Evolutionary conservation across 2,113 vertebrate species (phyloP), one percentile per base, ranked within the genome.

Genomic region (Archilochus colubris): DNA sequence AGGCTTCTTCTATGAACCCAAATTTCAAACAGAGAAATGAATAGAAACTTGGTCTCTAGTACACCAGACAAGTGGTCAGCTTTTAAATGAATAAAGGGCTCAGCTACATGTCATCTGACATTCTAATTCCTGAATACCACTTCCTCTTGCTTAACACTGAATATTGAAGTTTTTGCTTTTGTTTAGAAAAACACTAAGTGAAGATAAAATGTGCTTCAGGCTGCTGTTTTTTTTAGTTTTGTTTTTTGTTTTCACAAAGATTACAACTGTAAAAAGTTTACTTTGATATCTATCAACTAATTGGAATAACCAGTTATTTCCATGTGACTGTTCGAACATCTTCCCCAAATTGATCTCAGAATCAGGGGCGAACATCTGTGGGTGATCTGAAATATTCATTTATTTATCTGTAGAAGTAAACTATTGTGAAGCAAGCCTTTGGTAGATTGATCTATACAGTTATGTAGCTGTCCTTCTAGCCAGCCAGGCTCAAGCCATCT

Each of bases 1-100:
- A 63, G 43, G 8, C 30, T 90, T 94, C 73, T 62, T 88, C 43
- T 78, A 22, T 78, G 48, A 93, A 78, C 16, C 27, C n/a, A 50
- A 33, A 66, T 51, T 33, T 68, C 61, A 68, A 38, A 51, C 14
- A 61, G 23, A 61, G 77, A 59, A 96, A n/a, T 13, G 14, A 67
- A 33, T 12, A 70, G 38, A 77, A 62, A 17, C 40, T 74, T 28
- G 22, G 17, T 62, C 30, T 84, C 19, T 57, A 17, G 36, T 28
- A 44, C 4, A 31, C 54, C 46, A n/a, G 64, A 63, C 25, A 67
- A 90, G 33, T 61, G 48, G 33, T 81, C 31, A 31, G 55, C 28
- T 83, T 89, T 77, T 74, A 69, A 72, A 59, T n/a, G 0, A 54
- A 64, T 51, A 68, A 66, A 70, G 10, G 23, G 30, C 43, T 90